Base-by-base conservation (phyloP, 2,113 vertebrate genomes). In the Stictonetta naevosa region DNA sequence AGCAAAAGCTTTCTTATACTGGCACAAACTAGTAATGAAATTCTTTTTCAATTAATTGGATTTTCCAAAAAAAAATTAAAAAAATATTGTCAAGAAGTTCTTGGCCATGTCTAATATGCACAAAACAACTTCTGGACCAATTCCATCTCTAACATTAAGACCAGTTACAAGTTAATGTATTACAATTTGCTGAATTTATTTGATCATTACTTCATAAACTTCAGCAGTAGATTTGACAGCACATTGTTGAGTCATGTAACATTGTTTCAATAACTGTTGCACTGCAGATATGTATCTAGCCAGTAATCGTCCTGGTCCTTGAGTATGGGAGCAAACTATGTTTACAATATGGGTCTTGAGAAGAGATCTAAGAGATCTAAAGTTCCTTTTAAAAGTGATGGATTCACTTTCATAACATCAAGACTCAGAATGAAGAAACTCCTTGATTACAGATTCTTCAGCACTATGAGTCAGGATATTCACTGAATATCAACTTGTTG, bases 151-250 rank as follows among this genome's bases (percentile, higher is more conserved):
- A 93, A 58, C 48, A 73, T 59, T 77, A 77, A 69, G 34, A 83
- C 15, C 85, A 97, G 92, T 90, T 96, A 90, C 80, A 95, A 95
- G 74, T 84, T 90, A 97, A 96, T 92, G 50, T 95, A 94, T 91
- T 93, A 94, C 77, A 96, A 91, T 96, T 93, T 90, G 85, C 91
- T 77, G 88, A 80, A 97, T 75, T 92, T 89, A 93, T 95, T 95
- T 95, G 96, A 98, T 95, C 92, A 96, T 97, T 97, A 97, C 96
- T 97, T 97, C 94, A 97, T 85, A 97, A 91, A 90, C 76, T 90
- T 95, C 83, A 85, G 92, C 64, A 87, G 94, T 33, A 86, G 52
- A 31, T 90, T 86, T 95, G 96, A 97, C 93, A 96, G 79, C 92
- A 77, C 52, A 40, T 75, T 72, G 52, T 29, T 62, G 87, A 88